Percentiles rank a stretch among this genome's conserved stretches.
phyloP scores from a whole-genome alignment of 2,797 vertebrate genomes.

The Urocyon cinereoargenteus region DNA sequence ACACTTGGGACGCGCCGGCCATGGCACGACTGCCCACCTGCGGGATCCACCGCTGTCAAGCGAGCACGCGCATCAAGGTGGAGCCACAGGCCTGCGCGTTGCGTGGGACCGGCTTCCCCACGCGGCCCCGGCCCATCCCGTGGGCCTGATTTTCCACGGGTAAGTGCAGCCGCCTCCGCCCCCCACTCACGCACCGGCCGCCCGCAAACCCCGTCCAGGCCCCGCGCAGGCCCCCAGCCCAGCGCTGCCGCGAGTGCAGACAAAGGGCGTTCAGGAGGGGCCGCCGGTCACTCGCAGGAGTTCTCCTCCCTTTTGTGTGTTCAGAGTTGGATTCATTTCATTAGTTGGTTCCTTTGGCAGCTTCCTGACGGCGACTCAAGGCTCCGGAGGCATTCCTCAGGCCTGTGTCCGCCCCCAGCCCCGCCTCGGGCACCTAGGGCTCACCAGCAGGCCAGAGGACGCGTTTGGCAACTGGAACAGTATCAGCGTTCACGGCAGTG shows the following conservation, averaged over 20 bases:
- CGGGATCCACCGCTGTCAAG: neutral
- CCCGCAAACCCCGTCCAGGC: too few species aligned
- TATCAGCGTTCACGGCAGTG: constrained; percentile 44
- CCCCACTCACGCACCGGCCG: too few species aligned
- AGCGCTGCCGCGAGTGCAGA: neutral
- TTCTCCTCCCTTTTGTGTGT: constrained; percentile 32
- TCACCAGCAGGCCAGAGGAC: constrained; percentile 67
- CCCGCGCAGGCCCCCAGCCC: too few species aligned
- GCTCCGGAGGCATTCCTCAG: constrained; percentile 79
- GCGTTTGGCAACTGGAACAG: constrained; percentile 44
- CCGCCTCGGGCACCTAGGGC: constrained; percentile 53
- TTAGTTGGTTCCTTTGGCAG: constrained; percentile 57
- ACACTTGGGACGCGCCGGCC: constrained; percentile 44
- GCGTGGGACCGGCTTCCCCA: neutral
- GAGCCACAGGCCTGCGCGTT: neutral
- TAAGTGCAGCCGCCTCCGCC: too few species aligned
- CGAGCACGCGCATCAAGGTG: neutral
- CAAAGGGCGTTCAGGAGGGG: constrained; percentile 59
- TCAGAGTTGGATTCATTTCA: constrained; percentile 67
- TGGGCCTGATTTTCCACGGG: too few species aligned
- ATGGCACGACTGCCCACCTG: neutral
- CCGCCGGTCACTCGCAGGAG: neutral
- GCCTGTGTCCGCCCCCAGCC: neutral
- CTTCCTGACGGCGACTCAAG: constrained; percentile 64
- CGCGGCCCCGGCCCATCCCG: neutral